These are phyloP conservation scores for Aphelinus atriplicis DNA, from an alignment of 1,140 invertebrate genomes.

Conservation along the genomic window DNA sequence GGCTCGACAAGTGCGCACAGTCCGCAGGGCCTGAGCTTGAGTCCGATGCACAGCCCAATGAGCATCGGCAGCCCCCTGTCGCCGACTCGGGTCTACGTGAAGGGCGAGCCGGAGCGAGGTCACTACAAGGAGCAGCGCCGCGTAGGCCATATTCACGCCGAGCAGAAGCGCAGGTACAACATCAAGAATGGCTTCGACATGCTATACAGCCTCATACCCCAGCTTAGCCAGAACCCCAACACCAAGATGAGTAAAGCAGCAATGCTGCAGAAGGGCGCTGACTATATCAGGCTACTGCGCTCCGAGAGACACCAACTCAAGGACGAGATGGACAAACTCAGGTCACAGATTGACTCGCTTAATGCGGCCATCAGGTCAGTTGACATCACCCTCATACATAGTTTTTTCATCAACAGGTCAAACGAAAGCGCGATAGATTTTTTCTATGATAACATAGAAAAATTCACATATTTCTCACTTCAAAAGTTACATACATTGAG, in stretches of 20 bases:
- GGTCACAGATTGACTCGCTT: constrained; percentile 88
- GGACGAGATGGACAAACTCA: constrained; percentile 88
- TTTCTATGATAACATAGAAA: no score
- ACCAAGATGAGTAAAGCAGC: constrained; percentile 95
- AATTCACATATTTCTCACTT: no score
- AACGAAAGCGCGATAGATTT: no score
- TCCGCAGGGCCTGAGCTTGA: constrained; percentile 59
- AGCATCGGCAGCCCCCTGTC: constrained; percentile 61
- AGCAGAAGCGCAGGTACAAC: constrained; percentile 96
- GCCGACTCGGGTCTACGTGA: constrained; percentile 54
- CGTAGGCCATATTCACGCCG: constrained; percentile 93
- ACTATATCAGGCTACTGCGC: constrained; percentile 92
- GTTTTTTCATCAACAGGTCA: no score
- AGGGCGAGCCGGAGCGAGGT: constrained; percentile 59
- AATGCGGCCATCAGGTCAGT: constrained; percentile 88
- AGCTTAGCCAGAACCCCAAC: constrained; percentile 89
- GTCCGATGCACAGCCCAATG: constrained; percentile 65
- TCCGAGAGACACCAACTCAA: constrained; percentile 86
- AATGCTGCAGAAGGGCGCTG: constrained; percentile 96
- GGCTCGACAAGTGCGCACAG: constrained; percentile 53
- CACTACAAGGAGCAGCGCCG: constrained; percentile 75
- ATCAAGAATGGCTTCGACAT: constrained; percentile 98
- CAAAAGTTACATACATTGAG: no score
- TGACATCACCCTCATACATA: not conserved
- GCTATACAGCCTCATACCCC: constrained; percentile 92